phyloP scores from a whole-genome alignment of 30 jellyfish, hydroid and myxozoan genomes.

The Clytia hemisphaerica region DNA sequence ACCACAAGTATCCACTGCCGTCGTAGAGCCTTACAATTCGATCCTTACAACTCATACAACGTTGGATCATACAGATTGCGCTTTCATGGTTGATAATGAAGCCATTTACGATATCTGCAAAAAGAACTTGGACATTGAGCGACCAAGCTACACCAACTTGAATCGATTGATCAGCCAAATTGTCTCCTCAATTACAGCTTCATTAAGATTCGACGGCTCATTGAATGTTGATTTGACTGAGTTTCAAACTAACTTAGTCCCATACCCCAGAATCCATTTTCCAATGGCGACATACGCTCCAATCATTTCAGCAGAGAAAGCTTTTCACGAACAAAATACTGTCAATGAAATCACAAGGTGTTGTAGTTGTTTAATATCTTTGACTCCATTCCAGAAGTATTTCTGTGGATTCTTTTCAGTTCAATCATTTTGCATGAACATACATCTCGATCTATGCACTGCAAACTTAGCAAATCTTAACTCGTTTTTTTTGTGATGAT shows the following conservation, averaged over 20 bases:
- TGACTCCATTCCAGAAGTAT: no score
- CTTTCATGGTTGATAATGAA: constrained; percentile 93
- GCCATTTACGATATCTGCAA: constrained; percentile 91
- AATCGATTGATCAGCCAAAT: constrained; percentile 88
- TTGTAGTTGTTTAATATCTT: no score
- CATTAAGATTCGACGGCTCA: constrained; percentile 82
- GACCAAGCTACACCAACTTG: constrained; percentile 81
- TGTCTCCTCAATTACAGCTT: constrained; percentile 92
- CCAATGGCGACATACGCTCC: constrained; percentile 96
- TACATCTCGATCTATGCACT: no score
- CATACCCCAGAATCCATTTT: constrained; percentile 90
- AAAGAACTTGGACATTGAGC: constrained; percentile 75
- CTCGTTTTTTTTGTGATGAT: no score
- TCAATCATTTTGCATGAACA: no score
- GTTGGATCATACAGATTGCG: constrained; percentile 85
- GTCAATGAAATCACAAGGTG: constrained; percentile 62
- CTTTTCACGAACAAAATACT: constrained; percentile 82
- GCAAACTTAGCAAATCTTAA: no score
- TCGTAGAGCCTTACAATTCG: constrained; percentile 96
- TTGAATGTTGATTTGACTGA: constrained; percentile 87
- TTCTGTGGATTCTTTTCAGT: no score
- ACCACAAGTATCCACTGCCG: constrained; percentile 97
- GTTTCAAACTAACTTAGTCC: constrained; percentile 91
- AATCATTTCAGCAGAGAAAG: constrained; percentile 79
- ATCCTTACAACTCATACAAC: constrained; percentile 82